phyloP scores from a whole-genome alignment of 2,888 invertebrate species.

The Flexamia atlantica region DNA sequence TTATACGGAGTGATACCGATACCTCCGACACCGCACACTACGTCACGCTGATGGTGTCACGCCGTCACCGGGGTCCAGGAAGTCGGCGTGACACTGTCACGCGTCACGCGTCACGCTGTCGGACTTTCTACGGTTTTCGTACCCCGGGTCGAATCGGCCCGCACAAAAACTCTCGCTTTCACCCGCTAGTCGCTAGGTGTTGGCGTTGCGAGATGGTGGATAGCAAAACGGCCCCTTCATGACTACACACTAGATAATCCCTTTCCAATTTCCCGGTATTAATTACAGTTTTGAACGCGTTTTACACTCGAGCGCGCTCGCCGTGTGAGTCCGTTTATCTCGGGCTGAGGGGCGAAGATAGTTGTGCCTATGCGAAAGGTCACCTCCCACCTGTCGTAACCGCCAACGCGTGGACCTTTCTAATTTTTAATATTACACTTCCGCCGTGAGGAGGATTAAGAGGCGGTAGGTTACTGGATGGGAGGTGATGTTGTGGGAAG shows the following conservation, averaged over 20 bases:
- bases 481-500: too few species aligned
- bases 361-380: slow-evolving; percentile 31
- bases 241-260: slow-evolving; percentile 46
- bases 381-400: slow-evolving; percentile 4
- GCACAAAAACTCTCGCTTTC: slow-evolving; percentile 32
- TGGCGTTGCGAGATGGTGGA: neutral
- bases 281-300: slow-evolving; percentile 48
- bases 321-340: slow-evolving; percentile 12
- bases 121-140: slow-evolving; percentile 3
- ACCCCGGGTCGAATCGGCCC: slow-evolving; percentile 22
- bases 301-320: slow-evolving; percentile 42
- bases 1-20: neutral
- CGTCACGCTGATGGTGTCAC: neutral
- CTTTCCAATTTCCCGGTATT: slow-evolving; percentile 47
- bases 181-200: slow-evolving; percentile 4
- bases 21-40: too few species aligned
- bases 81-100: neutral
- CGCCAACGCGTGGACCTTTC: neutral
- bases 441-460: neutral
- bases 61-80: neutral
- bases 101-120: neutral
- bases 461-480: too few species aligned
- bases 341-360: neutral
- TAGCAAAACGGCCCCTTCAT: neutral
- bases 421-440: neutral